Evolutionary conservation across 2,797 vertebrate species (phyloP), one percentile per base, ranked within the genome.

Genomic region (Amniataba percoides): DNA sequence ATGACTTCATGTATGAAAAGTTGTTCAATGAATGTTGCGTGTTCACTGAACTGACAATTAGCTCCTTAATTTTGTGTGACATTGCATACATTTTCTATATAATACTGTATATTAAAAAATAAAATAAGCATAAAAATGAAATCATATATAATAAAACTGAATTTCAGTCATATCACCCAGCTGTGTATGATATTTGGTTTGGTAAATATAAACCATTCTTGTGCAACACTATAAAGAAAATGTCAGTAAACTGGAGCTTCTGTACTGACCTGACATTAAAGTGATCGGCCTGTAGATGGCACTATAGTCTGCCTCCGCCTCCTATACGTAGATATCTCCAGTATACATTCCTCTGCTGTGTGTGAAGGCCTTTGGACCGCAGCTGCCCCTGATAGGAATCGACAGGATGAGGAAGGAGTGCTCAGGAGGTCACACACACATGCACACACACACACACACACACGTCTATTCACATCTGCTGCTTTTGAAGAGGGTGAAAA

Each of bases 371-470:
- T 84, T 67, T 71, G 73, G 81, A 83, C 70, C 71, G 82, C 80
- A 89, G 87, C 84, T 89, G 88, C 86, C 84, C 61, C 68, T 80
- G 89, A 90, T 84, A 84, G 61, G 60, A 56, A 91, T 89, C 85
- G 63, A 68, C 76, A 87, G 83, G 86, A 84, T 80, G 83, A 85
- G 74, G 71, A 83, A 68, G 65, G 68, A 80, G 75, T 27, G 0
- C 61, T 52, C 21, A 61, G 64, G 61, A 83, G 79, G 62, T 74
- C 80, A 62, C 71, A 75, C 68, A 48, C 71, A 81, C 18, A 48
- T 36, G 68, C 57, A 48, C 61, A 62, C 73, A 51, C 34, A 39
- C 19, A 55, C 58, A 58, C 67, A 62, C 72, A 82, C 61, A 59
- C 39, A 77, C 27, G 14, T 46, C 27, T 51, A 16, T 71, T 79